Conservation (phyloP, 1,140 invertebrate genomes). For the Metaphire vulgaris region DNA sequence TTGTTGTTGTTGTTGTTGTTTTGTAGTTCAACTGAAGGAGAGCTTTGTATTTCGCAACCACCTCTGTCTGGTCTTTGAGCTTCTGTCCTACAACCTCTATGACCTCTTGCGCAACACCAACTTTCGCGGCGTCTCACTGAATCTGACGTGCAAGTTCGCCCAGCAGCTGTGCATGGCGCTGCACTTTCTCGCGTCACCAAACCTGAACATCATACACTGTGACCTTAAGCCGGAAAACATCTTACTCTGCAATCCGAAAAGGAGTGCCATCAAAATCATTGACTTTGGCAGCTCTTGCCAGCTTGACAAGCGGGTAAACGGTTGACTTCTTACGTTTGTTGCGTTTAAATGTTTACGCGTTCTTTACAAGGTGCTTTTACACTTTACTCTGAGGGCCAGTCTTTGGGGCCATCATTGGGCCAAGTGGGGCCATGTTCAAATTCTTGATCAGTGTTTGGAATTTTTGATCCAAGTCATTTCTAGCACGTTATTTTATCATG, state of each 20-base stretch:
- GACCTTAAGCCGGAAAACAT: slow-evolving; percentile 99
- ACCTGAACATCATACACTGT: slow-evolving; percentile 99
- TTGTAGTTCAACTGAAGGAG: slow-evolving; percentile 62
- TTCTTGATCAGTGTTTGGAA: too few relatives aligned
- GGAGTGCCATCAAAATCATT: slow-evolving; percentile 98
- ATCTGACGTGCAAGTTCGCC: slow-evolving; percentile 98
- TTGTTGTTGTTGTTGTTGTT: slow-evolving; percentile 1
- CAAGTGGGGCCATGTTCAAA: too few relatives aligned
- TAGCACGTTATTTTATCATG: too few relatives aligned
- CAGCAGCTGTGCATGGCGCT: slow-evolving; percentile 92
- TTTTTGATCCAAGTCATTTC: too few relatives aligned
- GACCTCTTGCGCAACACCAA: slow-evolving; percentile 98
- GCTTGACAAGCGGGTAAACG: slow-evolving; percentile 89
- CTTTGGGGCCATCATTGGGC: too few relatives aligned
- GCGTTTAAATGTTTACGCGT: too few relatives aligned
- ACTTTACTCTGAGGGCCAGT: too few relatives aligned
- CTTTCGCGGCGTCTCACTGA: slow-evolving; percentile 96
- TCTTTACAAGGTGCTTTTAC: too few relatives aligned
- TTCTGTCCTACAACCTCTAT: slow-evolving; percentile 98
- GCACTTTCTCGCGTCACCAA: slow-evolving; percentile 93
- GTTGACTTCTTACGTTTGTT: too few relatives aligned
- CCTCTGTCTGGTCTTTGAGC: slow-evolving; percentile 98
- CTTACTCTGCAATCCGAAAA: slow-evolving; percentile 96
- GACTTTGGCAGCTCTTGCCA: slow-evolving; percentile 99
- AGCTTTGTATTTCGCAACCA: slow-evolving; percentile 86